These are phyloP conservation scores for Ormyrus rosae DNA, from an alignment of 2,888 invertebrate species.

Conservation along the genomic window DNA sequence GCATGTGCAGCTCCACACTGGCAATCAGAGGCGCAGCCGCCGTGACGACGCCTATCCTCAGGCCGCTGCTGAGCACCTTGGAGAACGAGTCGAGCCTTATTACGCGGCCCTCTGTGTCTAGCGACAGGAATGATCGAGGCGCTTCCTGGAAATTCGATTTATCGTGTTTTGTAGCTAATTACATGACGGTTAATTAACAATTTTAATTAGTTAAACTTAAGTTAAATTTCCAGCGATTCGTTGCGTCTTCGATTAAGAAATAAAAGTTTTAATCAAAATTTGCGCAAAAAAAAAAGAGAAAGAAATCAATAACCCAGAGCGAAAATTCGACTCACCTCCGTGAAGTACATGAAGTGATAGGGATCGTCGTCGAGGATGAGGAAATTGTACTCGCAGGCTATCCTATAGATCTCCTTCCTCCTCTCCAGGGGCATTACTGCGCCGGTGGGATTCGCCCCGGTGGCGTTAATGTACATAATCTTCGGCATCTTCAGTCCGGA, in stretches of 20 bases:
- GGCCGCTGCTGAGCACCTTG: conserved; percentile 84
- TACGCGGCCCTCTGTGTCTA: conserved; percentile 87
- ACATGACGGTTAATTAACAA: no score
- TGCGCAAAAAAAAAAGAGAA: no score
- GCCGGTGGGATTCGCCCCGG: conserved; percentile 87
- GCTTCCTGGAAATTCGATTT: conserved; percentile 72
- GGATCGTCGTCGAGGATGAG: conserved; percentile 90
- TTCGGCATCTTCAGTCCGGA: conserved; percentile 82
- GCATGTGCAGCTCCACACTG: conserved; percentile 83
- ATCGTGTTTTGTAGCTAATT: no score
- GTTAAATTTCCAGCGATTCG: no score
- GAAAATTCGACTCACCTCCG: conserved; percentile 76
- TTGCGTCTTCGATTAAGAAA: no score
- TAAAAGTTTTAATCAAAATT: no score
- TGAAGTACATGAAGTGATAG: conserved; percentile 87
- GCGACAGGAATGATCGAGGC: conserved; percentile 82
- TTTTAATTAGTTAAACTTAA: no score
- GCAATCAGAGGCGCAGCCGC: conserved; percentile 82
- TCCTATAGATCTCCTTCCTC: conserved; percentile 83
- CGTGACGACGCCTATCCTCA: conserved; percentile 85
- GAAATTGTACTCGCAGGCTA: conserved; percentile 86
- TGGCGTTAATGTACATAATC: conserved; percentile 85
- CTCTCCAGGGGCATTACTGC: conserved; percentile 82
- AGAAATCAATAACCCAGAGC: no score
- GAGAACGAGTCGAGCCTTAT: conserved; percentile 87